phyloP scores from a whole-genome alignment of 2,797 vertebrate genomes.

The Syndactyla subalaris region DNA sequence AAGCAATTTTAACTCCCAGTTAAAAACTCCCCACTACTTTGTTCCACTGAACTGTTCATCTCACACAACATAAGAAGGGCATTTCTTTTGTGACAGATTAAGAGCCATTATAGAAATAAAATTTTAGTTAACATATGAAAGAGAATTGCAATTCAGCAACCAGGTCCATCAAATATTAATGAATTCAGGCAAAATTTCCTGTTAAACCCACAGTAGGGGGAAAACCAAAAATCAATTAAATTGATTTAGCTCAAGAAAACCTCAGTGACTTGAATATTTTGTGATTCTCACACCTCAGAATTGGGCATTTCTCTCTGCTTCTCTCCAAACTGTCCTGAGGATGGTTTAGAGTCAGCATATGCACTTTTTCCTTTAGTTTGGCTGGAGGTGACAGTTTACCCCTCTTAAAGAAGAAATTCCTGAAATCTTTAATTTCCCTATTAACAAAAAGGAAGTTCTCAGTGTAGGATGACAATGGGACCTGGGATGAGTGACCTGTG shows the following conservation, averaged over 20 bases:
- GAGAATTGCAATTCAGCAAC: neutral
- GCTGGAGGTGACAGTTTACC: neutral
- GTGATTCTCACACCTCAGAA: neutral
- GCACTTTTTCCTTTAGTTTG: neutral
- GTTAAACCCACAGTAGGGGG: neutral
- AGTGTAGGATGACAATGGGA: neutral
- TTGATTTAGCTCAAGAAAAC: neutral
- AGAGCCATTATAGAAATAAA: neutral
- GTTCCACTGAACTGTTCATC: neutral
- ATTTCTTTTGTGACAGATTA: neutral
- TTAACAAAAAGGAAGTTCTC: neutral
- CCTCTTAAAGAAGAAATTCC: neutral
- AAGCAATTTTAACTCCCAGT: neutral
- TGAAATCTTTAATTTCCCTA: neutral
- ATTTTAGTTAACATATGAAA: neutral
- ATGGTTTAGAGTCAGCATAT: neutral
- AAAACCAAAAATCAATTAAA: neutral
- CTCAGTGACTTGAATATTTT: neutral
- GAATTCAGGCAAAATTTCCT: neutral
- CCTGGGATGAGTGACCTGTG: neutral
- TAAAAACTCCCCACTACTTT: neutral
- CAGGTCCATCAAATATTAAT: neutral
- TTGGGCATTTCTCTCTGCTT: neutral
- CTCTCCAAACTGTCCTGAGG: neutral
- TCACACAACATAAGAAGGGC: neutral